Evolutionary conservation across 2,888 invertebrate genomes (phyloP).

Genomic region (Autographa pulchrina): DNA sequence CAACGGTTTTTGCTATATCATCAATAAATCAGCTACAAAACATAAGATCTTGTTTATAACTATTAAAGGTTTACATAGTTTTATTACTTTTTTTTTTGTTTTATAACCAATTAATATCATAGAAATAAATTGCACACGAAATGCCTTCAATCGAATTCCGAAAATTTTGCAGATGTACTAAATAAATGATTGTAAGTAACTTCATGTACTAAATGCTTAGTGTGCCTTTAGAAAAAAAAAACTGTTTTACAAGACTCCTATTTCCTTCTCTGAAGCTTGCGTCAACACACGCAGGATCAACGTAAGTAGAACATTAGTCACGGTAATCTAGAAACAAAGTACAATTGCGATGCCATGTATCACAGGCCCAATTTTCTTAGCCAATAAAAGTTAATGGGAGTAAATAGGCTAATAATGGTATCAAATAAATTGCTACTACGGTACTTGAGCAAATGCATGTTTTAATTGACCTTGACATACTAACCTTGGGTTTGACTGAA

Average conservation of each 20-base stretch:
- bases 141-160: no score
- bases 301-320: slow-evolving; percentile 32
- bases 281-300: not conserved
- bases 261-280: not conserved
- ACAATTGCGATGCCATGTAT: slow-evolving; percentile 33
- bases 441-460: slow-evolving; percentile 38
- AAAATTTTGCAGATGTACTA: no score
- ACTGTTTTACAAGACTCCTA: not conserved
- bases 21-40: no score
- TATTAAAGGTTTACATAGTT: no score
- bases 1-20: no score
- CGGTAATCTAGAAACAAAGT: slow-evolving; percentile 33
- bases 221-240: not conserved
- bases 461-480: slow-evolving; percentile 52
- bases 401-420: slow-evolving; percentile 40
- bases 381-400: slow-evolving; percentile 50
- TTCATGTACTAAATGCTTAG: no score
- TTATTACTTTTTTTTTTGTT: no score
- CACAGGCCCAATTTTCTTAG: slow-evolving; percentile 45
- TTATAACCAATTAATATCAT: no score
- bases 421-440: slow-evolving; percentile 25
- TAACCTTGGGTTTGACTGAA: slow-evolving; percentile 1
- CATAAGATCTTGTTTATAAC: no score
- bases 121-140: no score
- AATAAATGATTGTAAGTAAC: no score